Percentiles rank a stretch among this genome's conserved stretches.
Evolutionary conservation across 1,140 invertebrate genomes (phyloP).

Genomic region (Sipha flava): DNA sequence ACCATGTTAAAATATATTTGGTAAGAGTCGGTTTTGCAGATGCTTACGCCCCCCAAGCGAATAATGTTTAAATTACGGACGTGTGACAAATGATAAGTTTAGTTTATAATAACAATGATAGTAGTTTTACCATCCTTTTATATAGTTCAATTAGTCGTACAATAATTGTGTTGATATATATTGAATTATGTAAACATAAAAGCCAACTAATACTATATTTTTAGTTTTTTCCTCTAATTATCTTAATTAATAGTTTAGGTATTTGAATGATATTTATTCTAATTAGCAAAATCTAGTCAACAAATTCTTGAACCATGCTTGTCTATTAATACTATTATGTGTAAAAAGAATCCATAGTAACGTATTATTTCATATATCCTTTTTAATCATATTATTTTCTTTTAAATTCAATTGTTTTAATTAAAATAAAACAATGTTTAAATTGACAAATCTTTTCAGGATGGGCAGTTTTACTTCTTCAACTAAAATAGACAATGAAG

Average conservation of each 20-base stretch:
- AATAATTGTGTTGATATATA: too few species aligned
- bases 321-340: background rate
- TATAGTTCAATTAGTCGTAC: too few species aligned
- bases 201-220: too few species aligned
- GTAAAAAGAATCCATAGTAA: background rate
- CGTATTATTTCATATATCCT: background rate
- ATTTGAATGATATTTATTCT: too few species aligned
- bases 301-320: background rate
- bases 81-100: too few species aligned
- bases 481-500: slow-evolving; percentile 57
- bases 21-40: slow-evolving; percentile 5
- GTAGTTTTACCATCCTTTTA: too few species aligned
- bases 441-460: slow-evolving; percentile 43
- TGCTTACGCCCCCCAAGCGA: background rate
- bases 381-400: background rate
- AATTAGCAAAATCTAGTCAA: too few species aligned
- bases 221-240: too few species aligned
- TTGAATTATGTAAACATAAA: too few species aligned
- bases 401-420: background rate
- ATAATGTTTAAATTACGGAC: background rate
- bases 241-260: too few species aligned
- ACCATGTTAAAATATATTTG: slow-evolving; percentile 16
- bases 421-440: background rate
- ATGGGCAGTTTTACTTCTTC: slow-evolving; percentile 66
- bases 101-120: too few species aligned